Percentiles rank a stretch among this genome's conserved stretches.
These are phyloP conservation scores for Eristalinus aeneus DNA, from an alignment of 2,888 invertebrate genomes.

Conservation along the genomic window DNA sequence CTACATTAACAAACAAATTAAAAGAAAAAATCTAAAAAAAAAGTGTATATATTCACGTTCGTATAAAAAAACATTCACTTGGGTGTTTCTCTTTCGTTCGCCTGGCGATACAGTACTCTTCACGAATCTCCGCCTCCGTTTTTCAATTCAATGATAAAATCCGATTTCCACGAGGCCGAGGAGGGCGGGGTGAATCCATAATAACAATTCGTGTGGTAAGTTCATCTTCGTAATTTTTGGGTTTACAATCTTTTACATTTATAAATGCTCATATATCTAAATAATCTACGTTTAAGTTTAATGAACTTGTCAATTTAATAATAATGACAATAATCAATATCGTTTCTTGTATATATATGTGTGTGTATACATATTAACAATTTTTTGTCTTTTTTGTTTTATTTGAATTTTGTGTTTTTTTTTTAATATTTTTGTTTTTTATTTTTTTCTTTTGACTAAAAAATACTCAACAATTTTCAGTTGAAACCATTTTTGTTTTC, in stretches of 20 bases:
- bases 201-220: conserved; percentile 22
- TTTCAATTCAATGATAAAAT: conserved; percentile 30
- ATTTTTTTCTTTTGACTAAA: conserved; percentile 74
- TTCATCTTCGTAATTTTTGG: neutral
- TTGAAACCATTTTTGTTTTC: conserved; percentile 79
- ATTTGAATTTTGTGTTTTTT: conserved; percentile 34
- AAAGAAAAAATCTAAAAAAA: conserved; percentile 7
- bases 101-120: conserved; percentile 48
- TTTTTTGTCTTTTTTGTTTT: conserved; percentile 45
- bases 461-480: conserved; percentile 81
- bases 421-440: conserved; percentile 34
- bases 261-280: conserved; percentile 69
- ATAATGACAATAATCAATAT: conserved; percentile 67
- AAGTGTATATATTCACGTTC: conserved; percentile 18
- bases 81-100: conserved; percentile 44
- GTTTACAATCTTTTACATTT: conserved; percentile 20
- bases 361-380: conserved; percentile 69
- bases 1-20: conserved; percentile 34
- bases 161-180: conserved; percentile 1
- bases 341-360: conserved; percentile 60
- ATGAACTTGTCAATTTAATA: conserved; percentile 65
- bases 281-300: conserved; percentile 63
- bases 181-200: conserved; percentile 41
- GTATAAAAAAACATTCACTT: conserved; percentile 39
- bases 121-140: conserved; percentile 10